Evolutionary conservation across 2,797 vertebrate species (phyloP), one percentile per base, ranked within the genome.

Genomic region (Dermochelys coriacea): DNA sequence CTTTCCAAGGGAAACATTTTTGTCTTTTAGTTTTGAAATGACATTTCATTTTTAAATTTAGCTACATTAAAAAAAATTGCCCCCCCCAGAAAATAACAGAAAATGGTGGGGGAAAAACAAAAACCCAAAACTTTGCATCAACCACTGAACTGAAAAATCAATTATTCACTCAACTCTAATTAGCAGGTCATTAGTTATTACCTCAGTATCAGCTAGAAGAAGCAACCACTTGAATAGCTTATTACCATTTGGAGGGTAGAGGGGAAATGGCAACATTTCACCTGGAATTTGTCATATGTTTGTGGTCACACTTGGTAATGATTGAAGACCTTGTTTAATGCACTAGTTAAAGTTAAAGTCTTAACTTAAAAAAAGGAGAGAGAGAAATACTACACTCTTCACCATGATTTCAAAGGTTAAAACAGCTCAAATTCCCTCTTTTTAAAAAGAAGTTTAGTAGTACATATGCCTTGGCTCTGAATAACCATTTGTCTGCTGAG

Each of bases 201-300:
- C 11, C 4, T 89, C 79, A 92, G 41, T 80, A 92, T 80, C 80
- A 90, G 8, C 54, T 23, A 84, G 45, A 80, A 34, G 64, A 16
- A 91, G 45, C 25, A 52, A 23, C 85, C 75, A 84, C 47, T 54
- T 87, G 34, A 68, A 91, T 27, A 79, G 90, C 79, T 90, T 93
- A 16, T 61, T 88, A 88, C 71, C 27, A 41, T 94, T 95, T 6
- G 9, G 45, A 85, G 85, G 23, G 19, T 55, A 37, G 74, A 74
- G n/a, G 84, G 7, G 19, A 84, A 91, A 80, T 2, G 16, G n/a
- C 37, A 0, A 0, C 8, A 8, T 80, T 80, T 82, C 51, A 79
- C 31, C 34, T 90, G n/a, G 8, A 6, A 4, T 79, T 92, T 84
- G 15, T 3, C 85, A 12, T 75, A 37, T 77, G 23, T 59, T n/a